Evolutionary conservation across 2,113 vertebrate species (phyloP), one percentile per base, ranked within the genome.

Genomic region (Callipepla californica): DNA sequence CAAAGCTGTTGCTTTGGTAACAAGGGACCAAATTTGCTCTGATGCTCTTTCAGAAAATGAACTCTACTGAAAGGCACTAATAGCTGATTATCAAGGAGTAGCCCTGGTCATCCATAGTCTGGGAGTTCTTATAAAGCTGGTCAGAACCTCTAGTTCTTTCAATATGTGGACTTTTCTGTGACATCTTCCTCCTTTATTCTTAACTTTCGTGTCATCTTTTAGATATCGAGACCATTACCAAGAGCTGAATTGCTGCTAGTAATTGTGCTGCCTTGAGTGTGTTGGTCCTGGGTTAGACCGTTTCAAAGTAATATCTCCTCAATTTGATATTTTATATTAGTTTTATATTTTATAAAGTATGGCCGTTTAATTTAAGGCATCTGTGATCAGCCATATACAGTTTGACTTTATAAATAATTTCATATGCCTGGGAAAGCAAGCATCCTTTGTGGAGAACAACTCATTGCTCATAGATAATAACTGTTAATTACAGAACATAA

Each of bases 301-400:
- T 9, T 82, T 58, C 44, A 53, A 22, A 62, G n/a, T 42, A 50
- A 25, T 11, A 30, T 40, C 62, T 70, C n/a, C 17, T 45, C 17
- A 14, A 5, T 30, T 78, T 81, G 74, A 81, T 16, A 3, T 32
- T 80, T 28, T 38, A 15, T 36, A 0, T 13, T 6, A 4, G 6
- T 22, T 20, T 16, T 57, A 1, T 25, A 38, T 68, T 74, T 28
- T 57, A 9, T 26, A 30, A 4, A 12, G 44, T 12, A 7, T 14
- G 9, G 59, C 13, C 4, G 0, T 2, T 2, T 62, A 62, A 34
- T 45, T 22, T 48, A 36, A 68, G 84, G 47, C 32, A 28, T 17
- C 50, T 1, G 0, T 16, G 28, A 13, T 11, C 34, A 15, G 15
- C 58, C 40, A 23, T 6, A 42, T 2, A 12, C 14, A 23, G 20